Evolutionary conservation across 2,888 invertebrate species (phyloP), one percentile per base, ranked within the genome.

Genomic region (Caenorhabditis afra): DNA sequence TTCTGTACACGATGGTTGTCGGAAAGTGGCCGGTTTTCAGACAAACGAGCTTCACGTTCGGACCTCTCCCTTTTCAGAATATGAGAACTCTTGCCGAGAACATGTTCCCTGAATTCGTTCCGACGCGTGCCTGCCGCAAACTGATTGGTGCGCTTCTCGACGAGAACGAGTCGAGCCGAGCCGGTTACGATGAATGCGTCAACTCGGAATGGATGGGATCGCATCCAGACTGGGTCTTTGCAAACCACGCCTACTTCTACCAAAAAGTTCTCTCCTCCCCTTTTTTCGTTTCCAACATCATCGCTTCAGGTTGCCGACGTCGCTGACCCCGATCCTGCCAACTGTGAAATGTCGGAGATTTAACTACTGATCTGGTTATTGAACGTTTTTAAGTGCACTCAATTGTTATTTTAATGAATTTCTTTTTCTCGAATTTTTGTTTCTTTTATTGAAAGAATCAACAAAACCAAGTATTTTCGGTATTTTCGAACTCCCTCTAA

Each of bases 1-100:
- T 86, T 10, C 78, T 87, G 18, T 87, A 76, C 74, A 85, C 86
- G 10, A 85, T 87, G 84, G 66, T 87, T 12, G 80, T 77, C 20
- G 86, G 86, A 8, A 83, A 83, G 44, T 87, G 86, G 86, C 87
- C 87, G 44, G 70, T 67, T n/a, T n/a, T n/a, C n/a, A n/a, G n/a
- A n/a, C n/a, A n/a, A n/a, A n/a, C 7, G 1, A 35, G 14, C 18
- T 37, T 35, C 11, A 12, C 4, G 7, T 55, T 20, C 10, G 14
- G 7, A n/a, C n/a, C n/a, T n/a, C n/a, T n/a, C n/a, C n/a, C n/a
- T n/a, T n/a, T n/a, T n/a, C n/a, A n/a, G n/a, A n/a, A n/a, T n/a
- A n/a, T n/a, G n/a, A n/a, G n/a, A n/a, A 23, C 22, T 16, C 49
- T 45, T n/a, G 5, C 66, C 5, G 35, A 37, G 12, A 22, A 53